These are phyloP conservation scores for Zele albiditarsus DNA, from an alignment of 2,888 invertebrate genomes.

Conservation along the genomic window DNA sequence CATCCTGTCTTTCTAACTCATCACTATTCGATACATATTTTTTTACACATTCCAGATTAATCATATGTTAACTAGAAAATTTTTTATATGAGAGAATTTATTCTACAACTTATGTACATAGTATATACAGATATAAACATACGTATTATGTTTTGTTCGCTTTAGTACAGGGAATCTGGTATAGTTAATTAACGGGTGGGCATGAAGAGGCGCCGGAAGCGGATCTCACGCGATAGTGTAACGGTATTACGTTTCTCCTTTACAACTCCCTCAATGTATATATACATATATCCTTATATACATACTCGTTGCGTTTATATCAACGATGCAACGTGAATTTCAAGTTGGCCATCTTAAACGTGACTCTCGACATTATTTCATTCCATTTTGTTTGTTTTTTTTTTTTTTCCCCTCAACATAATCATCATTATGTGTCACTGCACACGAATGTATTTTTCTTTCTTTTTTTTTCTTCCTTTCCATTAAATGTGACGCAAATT, in stretches of 20 bases:
- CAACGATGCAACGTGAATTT: conserved; percentile 1
- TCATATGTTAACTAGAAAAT: too few species aligned
- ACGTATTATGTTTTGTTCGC: neutral
- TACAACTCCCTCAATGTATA: conserved; percentile 1
- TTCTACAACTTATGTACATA: neutral
- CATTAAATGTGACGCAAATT: neutral
- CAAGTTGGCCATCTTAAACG: neutral
- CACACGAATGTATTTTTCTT: neutral
- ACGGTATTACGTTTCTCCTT: conserved; percentile 57
- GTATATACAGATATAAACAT: neutral
- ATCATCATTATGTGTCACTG: neutral
- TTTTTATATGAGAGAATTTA: too few species aligned
- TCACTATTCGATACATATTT: too few species aligned
- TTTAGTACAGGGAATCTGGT: neutral
- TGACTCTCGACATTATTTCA: neutral
- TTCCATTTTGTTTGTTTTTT: neutral
- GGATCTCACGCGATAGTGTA: conserved; percentile 62
- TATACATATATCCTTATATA: neutral
- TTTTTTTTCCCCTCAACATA: neutral
- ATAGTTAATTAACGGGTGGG: neutral
- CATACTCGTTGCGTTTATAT: conserved; percentile 3
- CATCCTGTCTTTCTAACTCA: too few species aligned
- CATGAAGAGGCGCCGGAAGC: conserved; percentile 54
- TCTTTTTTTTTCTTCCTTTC: neutral
- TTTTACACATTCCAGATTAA: too few species aligned